phyloP scores from a whole-genome alignment of 30 jellyfish, hydroid and myxozoan species.

The Hydractinia symbiolongicarpus region DNA sequence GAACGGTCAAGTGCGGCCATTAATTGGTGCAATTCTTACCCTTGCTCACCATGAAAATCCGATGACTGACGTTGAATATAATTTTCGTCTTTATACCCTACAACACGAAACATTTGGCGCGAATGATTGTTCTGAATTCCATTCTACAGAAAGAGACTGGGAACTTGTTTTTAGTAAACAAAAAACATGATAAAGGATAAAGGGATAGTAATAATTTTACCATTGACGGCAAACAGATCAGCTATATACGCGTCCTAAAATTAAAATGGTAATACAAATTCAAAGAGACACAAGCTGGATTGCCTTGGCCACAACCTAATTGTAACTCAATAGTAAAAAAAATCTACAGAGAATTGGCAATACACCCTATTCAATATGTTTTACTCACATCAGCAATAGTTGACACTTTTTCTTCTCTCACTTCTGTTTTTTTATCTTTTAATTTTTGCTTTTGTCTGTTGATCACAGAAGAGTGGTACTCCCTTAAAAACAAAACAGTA shows the following conservation, averaged over 20 bases:
- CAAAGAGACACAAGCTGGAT: too few species aligned
- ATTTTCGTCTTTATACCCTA: constrained; percentile 74
- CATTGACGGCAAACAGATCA: not conserved
- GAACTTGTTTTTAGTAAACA: not conserved
- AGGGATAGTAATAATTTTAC: not conserved
- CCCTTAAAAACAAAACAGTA: constrained; percentile 8
- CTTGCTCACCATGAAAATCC: constrained; percentile 63
- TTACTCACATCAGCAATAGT: constrained; percentile 7
- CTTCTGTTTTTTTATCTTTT: constrained; percentile 14
- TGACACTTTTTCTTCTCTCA: constrained; percentile 3
- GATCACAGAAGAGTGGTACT: constrained; percentile 55
- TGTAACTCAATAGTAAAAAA: too few species aligned
- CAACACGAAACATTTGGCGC: not conserved
- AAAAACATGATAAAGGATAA: not conserved
- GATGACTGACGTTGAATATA: constrained; percentile 76
- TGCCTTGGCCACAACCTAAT: too few species aligned
- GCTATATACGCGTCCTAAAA: constrained; percentile 10
- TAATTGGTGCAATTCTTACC: constrained; percentile 34
- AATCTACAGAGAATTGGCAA: too few species aligned
- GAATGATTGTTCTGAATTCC: not conserved
- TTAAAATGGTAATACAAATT: too few species aligned
- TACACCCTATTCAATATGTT: too few species aligned
- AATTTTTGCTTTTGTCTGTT: constrained; percentile 43
- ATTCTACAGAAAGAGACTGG: not conserved
- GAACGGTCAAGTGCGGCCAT: too few species aligned